phyloP scores from a whole-genome alignment of 2,797 vertebrate species.

The Hemibagrus guttatus region DNA sequence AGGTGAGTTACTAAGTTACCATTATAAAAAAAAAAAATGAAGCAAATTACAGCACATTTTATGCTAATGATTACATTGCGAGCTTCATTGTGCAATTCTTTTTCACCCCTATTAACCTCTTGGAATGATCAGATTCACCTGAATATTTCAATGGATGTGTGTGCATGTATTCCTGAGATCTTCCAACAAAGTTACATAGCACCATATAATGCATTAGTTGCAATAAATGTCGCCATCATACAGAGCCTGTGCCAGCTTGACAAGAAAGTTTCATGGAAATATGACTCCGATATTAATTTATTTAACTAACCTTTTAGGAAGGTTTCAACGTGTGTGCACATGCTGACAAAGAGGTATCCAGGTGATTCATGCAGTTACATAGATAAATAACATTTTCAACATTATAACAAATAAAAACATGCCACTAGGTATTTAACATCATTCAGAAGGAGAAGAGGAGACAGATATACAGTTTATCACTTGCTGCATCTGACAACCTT shows the following conservation, averaged over 20 bases:
- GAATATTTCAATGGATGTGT: not conserved
- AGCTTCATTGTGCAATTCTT: not conserved
- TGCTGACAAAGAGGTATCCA: not conserved
- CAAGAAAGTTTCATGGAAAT: not conserved
- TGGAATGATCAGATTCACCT: not conserved
- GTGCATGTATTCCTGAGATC: not conserved
- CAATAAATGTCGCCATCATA: not conserved
- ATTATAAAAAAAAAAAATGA: not conserved
- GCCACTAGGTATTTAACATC: slow-evolving; percentile 7
- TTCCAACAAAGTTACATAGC: not conserved
- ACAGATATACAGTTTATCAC: slow-evolving; percentile 76
- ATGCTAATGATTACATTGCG: not conserved
- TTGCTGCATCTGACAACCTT: not conserved
- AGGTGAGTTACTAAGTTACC: slow-evolving; percentile 81
- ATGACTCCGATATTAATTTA: not conserved
- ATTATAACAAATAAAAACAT: not conserved
- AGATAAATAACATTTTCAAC: not conserved
- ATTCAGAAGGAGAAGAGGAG: slow-evolving; percentile 92
- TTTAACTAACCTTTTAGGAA: not conserved
- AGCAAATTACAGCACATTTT: not conserved
- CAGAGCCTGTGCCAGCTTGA: not conserved
- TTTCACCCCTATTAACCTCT: not conserved
- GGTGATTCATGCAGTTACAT: not conserved
- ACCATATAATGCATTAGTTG: not conserved
- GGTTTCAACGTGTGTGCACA: not conserved